These are phyloP conservation scores for Matsumyia berberina DNA, from an alignment of 2,888 invertebrate genomes.

Conservation along the genomic window DNA sequence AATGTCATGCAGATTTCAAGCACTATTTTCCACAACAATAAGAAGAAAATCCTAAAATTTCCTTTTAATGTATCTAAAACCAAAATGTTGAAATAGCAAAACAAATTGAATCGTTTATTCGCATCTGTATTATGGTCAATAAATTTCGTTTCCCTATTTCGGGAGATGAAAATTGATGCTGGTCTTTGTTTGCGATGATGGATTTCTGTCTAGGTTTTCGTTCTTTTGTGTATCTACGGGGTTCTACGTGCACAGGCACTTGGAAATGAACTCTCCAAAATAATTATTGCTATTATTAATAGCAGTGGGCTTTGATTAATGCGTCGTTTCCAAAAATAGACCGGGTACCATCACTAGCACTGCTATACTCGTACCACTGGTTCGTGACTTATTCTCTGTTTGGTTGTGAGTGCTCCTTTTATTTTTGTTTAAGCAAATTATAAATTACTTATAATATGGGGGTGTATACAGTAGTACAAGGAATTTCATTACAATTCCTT, in stretches of 20 bases:
- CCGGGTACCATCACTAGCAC: not conserved
- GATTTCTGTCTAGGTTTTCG: constrained; percentile 33
- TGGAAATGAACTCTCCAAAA: constrained; percentile 18
- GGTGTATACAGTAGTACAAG: not conserved
- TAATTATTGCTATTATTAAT: constrained; percentile 69
- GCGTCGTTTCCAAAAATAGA: constrained; percentile 38
- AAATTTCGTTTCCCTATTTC: constrained; percentile 61
- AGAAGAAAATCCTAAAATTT: constrained; percentile 44
- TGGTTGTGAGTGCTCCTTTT: not conserved
- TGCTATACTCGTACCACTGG: not conserved
- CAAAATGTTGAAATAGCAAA: constrained; percentile 45
- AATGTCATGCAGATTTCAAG: constrained; percentile 62
- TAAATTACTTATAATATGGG: constrained; percentile 31
- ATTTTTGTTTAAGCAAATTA: constrained; percentile 17
- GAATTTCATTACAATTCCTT: constrained; percentile 13
- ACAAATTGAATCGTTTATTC: constrained; percentile 73
- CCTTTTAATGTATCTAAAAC: constrained; percentile 16
- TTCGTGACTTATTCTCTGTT: not conserved
- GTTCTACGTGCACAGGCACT: not conserved
- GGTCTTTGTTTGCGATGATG: constrained; percentile 69
- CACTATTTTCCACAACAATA: constrained; percentile 30
- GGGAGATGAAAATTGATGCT: constrained; percentile 71
- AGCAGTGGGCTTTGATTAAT: constrained; percentile 61
- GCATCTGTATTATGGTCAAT: constrained; percentile 67
- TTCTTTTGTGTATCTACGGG: constrained; percentile 8